Evolutionary conservation across 1,140 invertebrate genomes (phyloP), one percentile per base, ranked within the genome.

Genomic region (Drosophila sechellia): DNA sequence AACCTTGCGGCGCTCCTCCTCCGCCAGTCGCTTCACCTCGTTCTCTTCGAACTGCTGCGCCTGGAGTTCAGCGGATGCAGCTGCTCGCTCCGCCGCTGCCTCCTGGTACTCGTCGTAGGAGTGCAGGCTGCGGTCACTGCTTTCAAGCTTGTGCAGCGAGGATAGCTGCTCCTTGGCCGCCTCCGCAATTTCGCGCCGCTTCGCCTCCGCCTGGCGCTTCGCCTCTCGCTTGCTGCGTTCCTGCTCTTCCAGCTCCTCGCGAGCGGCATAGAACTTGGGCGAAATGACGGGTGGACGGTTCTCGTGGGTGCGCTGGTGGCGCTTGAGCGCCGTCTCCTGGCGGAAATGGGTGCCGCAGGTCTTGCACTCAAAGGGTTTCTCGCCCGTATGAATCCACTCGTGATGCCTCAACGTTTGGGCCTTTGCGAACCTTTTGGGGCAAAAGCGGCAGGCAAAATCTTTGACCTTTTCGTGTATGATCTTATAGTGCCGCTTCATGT

Each of bases 351-450:
- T 92, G 10, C 87, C 90, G 46, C 90, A 92, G 10, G 75, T 84
- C 40, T 78, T 79, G 45, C 90, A 92, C 55, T 90, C 90, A 22
- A 90, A 90, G 0, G 90, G 90, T 27, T 91, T 92, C 49, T 92
- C 90, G 8, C 95, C 95, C 35, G 91, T 92, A 6, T 92, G 91
- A 0, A 90, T 92, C 91, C 91, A 92, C 45, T 92, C 90, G 54
- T 92, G 91, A 46, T 92, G 91, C 10, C 91, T 79, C n/a, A 92
- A 37, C 0, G 91, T 91, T 39, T 92, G 91, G 1, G 91, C 91
- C 53, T 92, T 92, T 0, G 91, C 91, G 31, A 92, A 92, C 0
- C 86, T 55, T 37, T 86, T 81, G 0, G 89, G 79, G 49, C 91
- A 92, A 25, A 91, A 92, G 5, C 90, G 77, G 43, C 91, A 92